Conservation (phyloP, 2,113 vertebrate genomes). For the Alexandromys fortis region DNA sequence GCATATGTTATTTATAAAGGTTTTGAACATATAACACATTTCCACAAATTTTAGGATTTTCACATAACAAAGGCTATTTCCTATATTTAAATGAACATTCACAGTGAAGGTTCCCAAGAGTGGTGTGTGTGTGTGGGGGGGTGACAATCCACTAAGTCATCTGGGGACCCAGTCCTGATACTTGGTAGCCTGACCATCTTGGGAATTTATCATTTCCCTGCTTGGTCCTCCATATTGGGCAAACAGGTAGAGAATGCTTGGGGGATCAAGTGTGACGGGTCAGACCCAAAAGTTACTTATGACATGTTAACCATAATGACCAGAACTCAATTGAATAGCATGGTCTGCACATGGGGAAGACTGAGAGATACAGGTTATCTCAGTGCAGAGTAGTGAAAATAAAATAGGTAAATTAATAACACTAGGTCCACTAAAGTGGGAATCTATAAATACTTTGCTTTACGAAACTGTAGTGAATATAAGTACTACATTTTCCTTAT, state of each 20-base stretch:
- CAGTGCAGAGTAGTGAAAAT: neutral
- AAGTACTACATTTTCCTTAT: conserved; percentile 24
- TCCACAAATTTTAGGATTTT: conserved; percentile 38
- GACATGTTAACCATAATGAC: neutral
- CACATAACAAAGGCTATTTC: conserved; percentile 36
- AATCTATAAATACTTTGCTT: conserved; percentile 31
- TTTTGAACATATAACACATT: conserved; percentile 23
- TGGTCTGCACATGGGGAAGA: neutral
- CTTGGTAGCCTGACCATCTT: neutral
- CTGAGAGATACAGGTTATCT: neutral
- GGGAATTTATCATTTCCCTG: neutral
- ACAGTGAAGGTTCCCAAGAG: neutral
- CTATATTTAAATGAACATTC: conserved; percentile 35
- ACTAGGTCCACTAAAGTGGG: conserved; percentile 13
- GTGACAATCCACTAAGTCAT: neutral
- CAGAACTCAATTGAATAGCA: neutral
- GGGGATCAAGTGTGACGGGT: neutral
- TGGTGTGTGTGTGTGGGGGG: rapidly evolving
- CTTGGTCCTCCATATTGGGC: neutral
- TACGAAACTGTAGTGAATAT: conserved; percentile 18
- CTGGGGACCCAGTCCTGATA: neutral
- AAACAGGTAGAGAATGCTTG: neutral
- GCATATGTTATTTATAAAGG: conserved; percentile 47
- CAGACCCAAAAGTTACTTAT: neutral
- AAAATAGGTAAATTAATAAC: neutral